Conservation (phyloP, 2,797 vertebrate species). For the Thunnus albacares region DNA sequence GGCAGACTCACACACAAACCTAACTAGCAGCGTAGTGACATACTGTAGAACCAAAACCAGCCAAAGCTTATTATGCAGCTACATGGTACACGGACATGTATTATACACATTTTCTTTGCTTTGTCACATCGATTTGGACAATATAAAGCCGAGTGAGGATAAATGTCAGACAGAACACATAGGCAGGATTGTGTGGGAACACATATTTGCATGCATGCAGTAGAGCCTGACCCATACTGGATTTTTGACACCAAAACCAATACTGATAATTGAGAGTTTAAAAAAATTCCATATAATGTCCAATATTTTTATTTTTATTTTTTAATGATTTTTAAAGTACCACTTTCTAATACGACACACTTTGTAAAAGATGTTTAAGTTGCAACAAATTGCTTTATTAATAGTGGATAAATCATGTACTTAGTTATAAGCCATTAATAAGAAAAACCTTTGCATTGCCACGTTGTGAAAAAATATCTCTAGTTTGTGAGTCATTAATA, state of each 20-base stretch:
- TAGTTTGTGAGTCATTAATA: background rate
- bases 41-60: conserved; percentile 16
- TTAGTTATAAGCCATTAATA: no score
- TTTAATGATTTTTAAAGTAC: background rate
- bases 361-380: background rate
- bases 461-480: background rate
- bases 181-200: conserved; percentile 44
- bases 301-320: no score
- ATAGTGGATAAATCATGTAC: background rate
- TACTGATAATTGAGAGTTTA: background rate
- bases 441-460: background rate
- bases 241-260: conserved; percentile 11
- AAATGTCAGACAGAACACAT: conserved; percentile 46
- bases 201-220: conserved; percentile 11
- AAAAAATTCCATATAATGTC: background rate
- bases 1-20: conserved; percentile 30
- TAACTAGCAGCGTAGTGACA: conserved; percentile 5
- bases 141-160: conserved; percentile 50
- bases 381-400: background rate
- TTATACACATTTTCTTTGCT: conserved; percentile 31
- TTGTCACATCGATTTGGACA: conserved; percentile 50
- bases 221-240: background rate
- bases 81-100: background rate
- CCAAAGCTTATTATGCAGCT: conserved; percentile 37
- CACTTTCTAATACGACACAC: no score